A percentile compares a stretch with the other conserved stretches of the same genome.
These are phyloP conservation scores for Tautogolabrus adspersus DNA, from an alignment of 2,113 vertebrate genomes.

Conservation along the genomic window DNA sequence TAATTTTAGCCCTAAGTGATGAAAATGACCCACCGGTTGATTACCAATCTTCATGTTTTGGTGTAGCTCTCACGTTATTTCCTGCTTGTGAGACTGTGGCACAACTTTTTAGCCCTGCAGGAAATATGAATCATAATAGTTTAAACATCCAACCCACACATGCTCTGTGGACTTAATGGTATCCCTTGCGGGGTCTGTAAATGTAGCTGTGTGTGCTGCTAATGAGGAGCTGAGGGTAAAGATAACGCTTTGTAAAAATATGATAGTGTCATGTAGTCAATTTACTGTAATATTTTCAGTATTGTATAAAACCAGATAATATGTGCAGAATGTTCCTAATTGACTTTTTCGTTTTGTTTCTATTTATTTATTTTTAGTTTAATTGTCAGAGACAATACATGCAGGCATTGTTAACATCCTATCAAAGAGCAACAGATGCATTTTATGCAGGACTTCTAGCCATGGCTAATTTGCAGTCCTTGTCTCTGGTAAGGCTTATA, in stretches of 20 bases:
- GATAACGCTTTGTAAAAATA: background rate
- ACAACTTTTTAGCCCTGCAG: background rate
- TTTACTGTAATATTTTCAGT: background rate
- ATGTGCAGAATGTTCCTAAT: too few species aligned
- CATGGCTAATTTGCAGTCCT: too few species aligned
- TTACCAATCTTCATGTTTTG: background rate
- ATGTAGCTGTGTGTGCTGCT: background rate
- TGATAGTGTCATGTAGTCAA: too few species aligned
- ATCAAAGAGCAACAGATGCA: too few species aligned
- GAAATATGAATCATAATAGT: background rate
- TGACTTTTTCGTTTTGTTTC: too few species aligned
- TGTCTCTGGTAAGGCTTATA: too few species aligned
- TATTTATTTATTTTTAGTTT: too few species aligned
- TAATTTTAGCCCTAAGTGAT: too few species aligned
- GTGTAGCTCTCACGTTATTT: background rate
- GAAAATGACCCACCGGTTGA: background rate
- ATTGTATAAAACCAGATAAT: too few species aligned
- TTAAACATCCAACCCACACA: background rate
- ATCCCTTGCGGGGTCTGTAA: background rate
- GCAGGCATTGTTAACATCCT: too few species aligned
- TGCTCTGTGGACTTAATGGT: background rate
- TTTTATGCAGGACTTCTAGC: too few species aligned
- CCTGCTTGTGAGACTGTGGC: background rate
- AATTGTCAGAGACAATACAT: too few species aligned
- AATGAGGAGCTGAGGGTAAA: background rate